A percentile compares a stretch with the other conserved stretches of the same genome.
Conservation (phyloP, 2,113 vertebrate species). For the Albula glossodonta region DNA sequence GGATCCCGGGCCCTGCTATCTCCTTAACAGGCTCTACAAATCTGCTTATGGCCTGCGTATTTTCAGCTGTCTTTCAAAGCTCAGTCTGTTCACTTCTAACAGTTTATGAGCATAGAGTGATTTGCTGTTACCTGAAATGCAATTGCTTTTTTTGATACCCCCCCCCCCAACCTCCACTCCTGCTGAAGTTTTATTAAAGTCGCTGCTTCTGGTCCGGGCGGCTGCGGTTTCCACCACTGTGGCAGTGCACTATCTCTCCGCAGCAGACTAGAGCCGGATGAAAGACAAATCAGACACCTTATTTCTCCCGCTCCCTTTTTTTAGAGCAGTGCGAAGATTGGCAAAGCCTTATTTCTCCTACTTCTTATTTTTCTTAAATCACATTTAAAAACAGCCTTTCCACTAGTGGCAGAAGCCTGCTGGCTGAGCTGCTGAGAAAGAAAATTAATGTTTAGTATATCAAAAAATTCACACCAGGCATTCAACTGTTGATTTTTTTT, state of each 20-base stretch:
- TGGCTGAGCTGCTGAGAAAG: background rate
- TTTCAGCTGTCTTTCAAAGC: background rate
- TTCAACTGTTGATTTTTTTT: background rate
- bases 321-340: background rate
- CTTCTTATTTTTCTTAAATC: background rate
- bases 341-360: conserved; percentile 18
- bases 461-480: background rate
- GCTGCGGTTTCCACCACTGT: background rate
- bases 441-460: background rate
- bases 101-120: background rate
- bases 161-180: background rate
- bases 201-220: conserved; percentile 1
- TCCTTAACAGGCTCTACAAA: conserved; percentile 10
- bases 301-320: background rate
- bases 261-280: conserved; percentile 23
- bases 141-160: conserved; percentile 15
- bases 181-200: conserved; percentile 24
- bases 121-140: conserved; percentile 29
- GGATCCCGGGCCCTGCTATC: background rate
- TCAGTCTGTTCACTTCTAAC: background rate
- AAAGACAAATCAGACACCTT: conserved; percentile 27
- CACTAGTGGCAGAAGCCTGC: conserved; percentile 1
- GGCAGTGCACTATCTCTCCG: conserved; percentile 19
- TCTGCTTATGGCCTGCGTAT: conserved; percentile 7
- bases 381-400: background rate